These are phyloP conservation scores for Drosophila serrata DNA, from an alignment of 1,140 invertebrate genomes.

Conservation along the genomic window DNA sequence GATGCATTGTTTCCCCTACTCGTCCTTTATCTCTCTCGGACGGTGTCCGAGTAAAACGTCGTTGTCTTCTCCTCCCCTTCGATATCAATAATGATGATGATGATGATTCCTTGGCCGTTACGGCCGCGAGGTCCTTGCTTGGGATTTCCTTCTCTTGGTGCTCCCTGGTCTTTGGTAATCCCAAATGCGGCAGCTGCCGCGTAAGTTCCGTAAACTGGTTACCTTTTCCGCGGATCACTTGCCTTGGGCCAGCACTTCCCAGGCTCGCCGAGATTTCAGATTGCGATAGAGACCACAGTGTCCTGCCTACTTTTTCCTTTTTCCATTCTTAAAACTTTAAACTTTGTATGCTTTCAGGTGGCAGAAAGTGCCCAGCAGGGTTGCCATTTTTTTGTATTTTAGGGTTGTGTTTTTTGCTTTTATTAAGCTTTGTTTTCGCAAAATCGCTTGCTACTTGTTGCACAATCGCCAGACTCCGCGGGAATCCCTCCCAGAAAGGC, in stretches of 20 bases:
- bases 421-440: conserved; percentile 37
- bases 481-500: neutral
- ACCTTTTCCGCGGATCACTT: conserved; percentile 20
- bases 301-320: conserved; percentile 33
- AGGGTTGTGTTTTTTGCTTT: conserved; percentile 45
- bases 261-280: conserved; percentile 37
- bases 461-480: conserved; percentile 37
- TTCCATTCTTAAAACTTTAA: conserved; percentile 1
- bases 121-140: conserved; percentile 24
- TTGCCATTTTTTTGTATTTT: conserved; percentile 35
- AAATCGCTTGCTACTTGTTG: conserved; percentile 71
- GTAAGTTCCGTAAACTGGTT: conserved; percentile 38
- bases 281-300: conserved; percentile 48
- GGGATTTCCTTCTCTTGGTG: conserved; percentile 34
- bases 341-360: conserved; percentile 51
- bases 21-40: conserved; percentile 44
- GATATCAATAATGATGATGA: conserved; percentile 46
- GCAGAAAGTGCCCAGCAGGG: conserved; percentile 57
- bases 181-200: conserved; percentile 33
- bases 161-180: conserved; percentile 10
- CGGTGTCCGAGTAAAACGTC: conserved; percentile 56
- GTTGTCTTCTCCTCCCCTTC: conserved; percentile 31
- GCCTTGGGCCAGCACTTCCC: conserved; percentile 71
- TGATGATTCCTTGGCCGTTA: conserved; percentile 48
- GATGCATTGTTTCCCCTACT: conserved; percentile 50